These are phyloP conservation scores for Struthidea cinerea DNA, from an alignment of 2,113 vertebrate genomes.

Conservation along the genomic window DNA sequence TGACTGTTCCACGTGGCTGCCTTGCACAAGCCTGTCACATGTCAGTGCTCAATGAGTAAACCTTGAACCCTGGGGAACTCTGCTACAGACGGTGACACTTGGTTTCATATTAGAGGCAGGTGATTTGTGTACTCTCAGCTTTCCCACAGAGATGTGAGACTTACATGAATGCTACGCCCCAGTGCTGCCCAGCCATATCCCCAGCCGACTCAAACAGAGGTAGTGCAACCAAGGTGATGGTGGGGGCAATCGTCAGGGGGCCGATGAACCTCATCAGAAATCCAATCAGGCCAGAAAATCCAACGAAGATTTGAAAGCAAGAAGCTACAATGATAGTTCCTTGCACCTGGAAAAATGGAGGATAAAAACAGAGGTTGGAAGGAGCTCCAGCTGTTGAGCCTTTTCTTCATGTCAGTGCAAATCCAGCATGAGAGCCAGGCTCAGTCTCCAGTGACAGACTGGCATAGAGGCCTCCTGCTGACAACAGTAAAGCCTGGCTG, in stretches of 20 bases:
- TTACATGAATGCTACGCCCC: slow-evolving; percentile 89
- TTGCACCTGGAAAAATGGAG: slow-evolving; percentile 77
- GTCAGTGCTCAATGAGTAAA: not conserved
- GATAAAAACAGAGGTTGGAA: not conserved
- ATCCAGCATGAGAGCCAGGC: not conserved
- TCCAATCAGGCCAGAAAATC: slow-evolving; percentile 92
- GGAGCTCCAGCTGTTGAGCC: not conserved
- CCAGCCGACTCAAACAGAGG: slow-evolving; percentile 88
- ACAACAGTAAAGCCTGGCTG: not conserved
- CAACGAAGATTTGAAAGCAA: slow-evolving; percentile 89
- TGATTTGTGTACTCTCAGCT: not conserved
- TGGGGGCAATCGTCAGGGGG: slow-evolving; percentile 94
- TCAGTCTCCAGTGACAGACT: not conserved
- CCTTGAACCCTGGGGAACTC: not conserved
- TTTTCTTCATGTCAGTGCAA: not conserved
- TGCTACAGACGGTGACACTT: not conserved
- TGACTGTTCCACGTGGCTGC: not conserved
- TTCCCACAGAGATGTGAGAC: slow-evolving; percentile 12
- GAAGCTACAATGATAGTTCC: slow-evolving; percentile 91
- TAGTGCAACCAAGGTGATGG: slow-evolving; percentile 88
- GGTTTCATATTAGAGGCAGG: not conserved
- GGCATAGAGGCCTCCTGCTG: not conserved
- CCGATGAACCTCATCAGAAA: slow-evolving; percentile 92
- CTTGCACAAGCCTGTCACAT: not conserved
- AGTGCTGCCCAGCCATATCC: slow-evolving; percentile 84